Conservation (phyloP, 2,888 invertebrate genomes). For the Silvanus unidentatus region DNA sequence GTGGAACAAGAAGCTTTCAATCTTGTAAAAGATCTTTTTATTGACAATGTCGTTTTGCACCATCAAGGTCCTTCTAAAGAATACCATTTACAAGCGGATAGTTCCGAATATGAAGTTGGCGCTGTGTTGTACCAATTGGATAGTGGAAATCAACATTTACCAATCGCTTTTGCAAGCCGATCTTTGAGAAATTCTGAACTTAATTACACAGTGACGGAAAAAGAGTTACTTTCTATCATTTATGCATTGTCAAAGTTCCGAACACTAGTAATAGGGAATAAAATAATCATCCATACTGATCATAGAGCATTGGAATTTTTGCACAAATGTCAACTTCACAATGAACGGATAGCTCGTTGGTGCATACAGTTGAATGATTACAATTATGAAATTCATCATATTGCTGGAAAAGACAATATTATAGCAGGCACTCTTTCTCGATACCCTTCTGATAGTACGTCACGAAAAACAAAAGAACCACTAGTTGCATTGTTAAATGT, state of each 20-base stretch:
- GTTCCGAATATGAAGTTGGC: no score
- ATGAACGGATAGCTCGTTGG: conserved; percentile 22
- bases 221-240: conserved; percentile 15
- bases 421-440: conserved; percentile 17
- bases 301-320: conserved; percentile 2
- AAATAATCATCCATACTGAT: neutral
- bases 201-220: conserved; percentile 18
- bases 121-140: conserved; percentile 9
- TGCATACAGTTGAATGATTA: conserved; percentile 21
- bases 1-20: conserved; percentile 13
- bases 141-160: conserved; percentile 7
- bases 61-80: conserved; percentile 13
- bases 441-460: conserved; percentile 3
- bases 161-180: conserved; percentile 15
- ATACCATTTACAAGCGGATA: conserved; percentile 16
- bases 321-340: conserved; percentile 4
- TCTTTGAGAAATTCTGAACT: conserved; percentile 11
- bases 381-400: conserved; percentile 18
- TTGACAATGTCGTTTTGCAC: conserved; percentile 12
- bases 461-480: neutral
- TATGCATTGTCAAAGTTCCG: conserved; percentile 13
- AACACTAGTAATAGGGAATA: neutral
- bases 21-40: conserved; percentile 12
- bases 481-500: neutral
- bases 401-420: conserved; percentile 22